Evolutionary conservation across 2,113 vertebrate genomes (phyloP).

Genomic region (Callaeas wilsoni): DNA sequence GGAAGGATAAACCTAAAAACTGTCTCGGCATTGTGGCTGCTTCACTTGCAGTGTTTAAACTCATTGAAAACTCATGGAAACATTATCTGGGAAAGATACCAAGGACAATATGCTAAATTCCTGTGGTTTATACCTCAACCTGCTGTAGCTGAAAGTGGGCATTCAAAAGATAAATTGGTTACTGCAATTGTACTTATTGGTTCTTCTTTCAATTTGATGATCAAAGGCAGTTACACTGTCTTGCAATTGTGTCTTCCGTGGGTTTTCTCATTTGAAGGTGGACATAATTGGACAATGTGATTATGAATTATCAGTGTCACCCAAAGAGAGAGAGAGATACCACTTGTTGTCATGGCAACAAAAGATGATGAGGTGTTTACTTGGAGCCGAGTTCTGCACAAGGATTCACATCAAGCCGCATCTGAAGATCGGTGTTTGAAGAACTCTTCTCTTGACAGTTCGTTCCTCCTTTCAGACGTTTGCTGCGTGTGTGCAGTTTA

Average conservation of each 20-base stretch:
- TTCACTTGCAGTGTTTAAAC: not conserved
- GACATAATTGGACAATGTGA: not conserved
- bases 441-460: slow-evolving; percentile 3
- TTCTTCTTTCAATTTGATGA: not conserved
- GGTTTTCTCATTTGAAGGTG: not conserved
- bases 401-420: not conserved
- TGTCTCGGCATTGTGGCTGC: not conserved
- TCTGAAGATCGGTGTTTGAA: not conserved
- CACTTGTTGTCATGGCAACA: slow-evolving; percentile 79
- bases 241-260: not conserved
- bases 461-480: not conserved
- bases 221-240: not conserved
- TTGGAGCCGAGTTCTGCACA: slow-evolving; percentile 32
- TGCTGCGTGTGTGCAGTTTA: slow-evolving; percentile 10
- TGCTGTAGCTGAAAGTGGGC: not conserved
- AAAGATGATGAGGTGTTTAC: slow-evolving; percentile 58
- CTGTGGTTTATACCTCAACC: not conserved
- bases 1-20: not conserved
- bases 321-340: slow-evolving; percentile 52
- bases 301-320: slow-evolving; percentile 49
- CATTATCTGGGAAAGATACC: not conserved
- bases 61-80: not conserved
- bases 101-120: not conserved
- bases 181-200: not conserved
- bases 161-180: not conserved